phyloP scores from a whole-genome alignment of 23 tunicate genomes.

The Trididemnum miniatum region DNA sequence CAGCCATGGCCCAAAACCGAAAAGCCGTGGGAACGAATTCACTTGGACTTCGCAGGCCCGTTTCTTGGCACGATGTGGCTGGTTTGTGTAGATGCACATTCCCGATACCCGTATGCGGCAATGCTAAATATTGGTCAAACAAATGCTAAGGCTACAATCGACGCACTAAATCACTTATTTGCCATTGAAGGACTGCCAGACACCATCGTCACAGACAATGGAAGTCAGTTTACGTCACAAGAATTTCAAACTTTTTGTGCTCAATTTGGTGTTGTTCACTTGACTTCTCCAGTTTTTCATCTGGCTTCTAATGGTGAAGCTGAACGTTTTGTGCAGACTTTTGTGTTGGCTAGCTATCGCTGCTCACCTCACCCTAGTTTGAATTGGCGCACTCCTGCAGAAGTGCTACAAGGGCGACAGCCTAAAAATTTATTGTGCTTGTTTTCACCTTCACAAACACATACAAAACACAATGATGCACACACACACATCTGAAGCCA shows the following conservation, averaged over 20 bases:
- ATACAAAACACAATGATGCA: background rate
- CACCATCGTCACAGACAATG: slow-evolving; percentile 9
- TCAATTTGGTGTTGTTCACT: background rate
- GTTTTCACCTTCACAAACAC: background rate
- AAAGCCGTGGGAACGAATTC: slow-evolving; percentile 18
- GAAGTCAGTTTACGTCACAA: background rate
- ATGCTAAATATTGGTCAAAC: background rate
- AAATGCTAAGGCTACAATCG: background rate
- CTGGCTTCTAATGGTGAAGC: slow-evolving; percentile 5
- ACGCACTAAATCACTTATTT: background rate
- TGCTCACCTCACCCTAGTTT: slow-evolving; percentile 6
- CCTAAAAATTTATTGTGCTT: background rate
- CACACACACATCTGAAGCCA: background rate
- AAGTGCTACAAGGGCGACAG: slow-evolving; percentile 7
- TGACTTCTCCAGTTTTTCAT: background rate
- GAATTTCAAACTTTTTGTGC: background rate
- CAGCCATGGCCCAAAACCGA: slow-evolving; percentile 9
- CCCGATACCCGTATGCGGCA: background rate
- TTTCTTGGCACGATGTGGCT: slow-evolving; percentile 27
- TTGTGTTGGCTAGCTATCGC: background rate
- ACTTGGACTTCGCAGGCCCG: slow-evolving; percentile 27
- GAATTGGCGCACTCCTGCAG: background rate
- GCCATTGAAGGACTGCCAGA: background rate
- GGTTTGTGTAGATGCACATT: slow-evolving; percentile 12
- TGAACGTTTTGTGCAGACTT: too few relatives aligned